A percentile compares a stretch with the other conserved stretches of the same genome.
phyloP scores from a whole-genome alignment of 2,888 invertebrate genomes.

The Taphrorychus bicolor region DNA sequence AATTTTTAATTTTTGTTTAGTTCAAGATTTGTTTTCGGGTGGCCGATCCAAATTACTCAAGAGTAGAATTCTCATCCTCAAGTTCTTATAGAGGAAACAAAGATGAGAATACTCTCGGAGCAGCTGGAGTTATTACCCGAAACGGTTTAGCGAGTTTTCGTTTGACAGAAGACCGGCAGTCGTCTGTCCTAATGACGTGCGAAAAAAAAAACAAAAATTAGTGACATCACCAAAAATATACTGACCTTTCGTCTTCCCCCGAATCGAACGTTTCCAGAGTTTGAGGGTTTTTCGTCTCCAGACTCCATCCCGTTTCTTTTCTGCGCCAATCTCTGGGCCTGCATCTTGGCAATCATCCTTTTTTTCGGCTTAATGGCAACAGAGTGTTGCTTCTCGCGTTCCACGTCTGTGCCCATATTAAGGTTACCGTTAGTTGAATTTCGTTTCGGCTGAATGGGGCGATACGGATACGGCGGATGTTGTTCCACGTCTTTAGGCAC shows the following conservation, averaged over 20 bases:
- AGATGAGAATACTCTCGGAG: no score
- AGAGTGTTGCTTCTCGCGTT: constrained; percentile 4
- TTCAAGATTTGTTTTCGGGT: no score
- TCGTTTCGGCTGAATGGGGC: not conserved
- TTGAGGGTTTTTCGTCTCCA: constrained; percentile 45
- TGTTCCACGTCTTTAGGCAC: constrained; percentile 40
- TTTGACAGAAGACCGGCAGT: constrained; percentile 11
- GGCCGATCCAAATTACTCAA: no score
- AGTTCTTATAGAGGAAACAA: no score
- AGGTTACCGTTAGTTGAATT: constrained; percentile 9
- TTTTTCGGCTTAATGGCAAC: constrained; percentile 38
- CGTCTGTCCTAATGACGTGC: no score
- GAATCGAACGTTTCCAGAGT: constrained; percentile 59
- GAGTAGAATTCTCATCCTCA: no score
- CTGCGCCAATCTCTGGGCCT: constrained; percentile 39
- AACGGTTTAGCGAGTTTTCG: no score
- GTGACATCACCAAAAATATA: constrained; percentile 25
- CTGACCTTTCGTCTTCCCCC: constrained; percentile 67
- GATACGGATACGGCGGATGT: no score
- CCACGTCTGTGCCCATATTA: constrained; percentile 22
- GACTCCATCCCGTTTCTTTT: constrained; percentile 29
- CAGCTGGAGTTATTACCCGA: no score
- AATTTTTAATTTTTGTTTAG: no score
- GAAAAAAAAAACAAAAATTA: constrained; percentile 14
- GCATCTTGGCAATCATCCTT: constrained; percentile 44